Conservation (phyloP, 1,140 invertebrate genomes). For the Euschistus heros region DNA sequence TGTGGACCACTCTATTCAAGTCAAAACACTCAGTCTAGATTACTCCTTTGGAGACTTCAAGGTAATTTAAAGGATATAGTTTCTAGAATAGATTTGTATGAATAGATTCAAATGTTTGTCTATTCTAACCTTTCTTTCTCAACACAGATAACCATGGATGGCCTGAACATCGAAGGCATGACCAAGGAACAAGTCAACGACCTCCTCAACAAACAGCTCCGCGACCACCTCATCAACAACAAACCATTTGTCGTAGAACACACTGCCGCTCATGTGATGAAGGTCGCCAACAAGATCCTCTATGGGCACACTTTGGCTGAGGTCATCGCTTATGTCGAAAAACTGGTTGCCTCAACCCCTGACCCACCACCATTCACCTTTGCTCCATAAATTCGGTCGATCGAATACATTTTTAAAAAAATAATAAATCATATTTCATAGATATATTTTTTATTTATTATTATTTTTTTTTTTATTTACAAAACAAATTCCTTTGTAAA, state of each 20-base stretch:
- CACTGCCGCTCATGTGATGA: neutral
- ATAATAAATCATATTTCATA: too few species aligned
- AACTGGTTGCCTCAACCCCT: neutral
- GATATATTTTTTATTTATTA: too few species aligned
- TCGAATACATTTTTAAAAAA: too few species aligned
- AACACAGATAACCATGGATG: neutral
- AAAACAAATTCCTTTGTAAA: too few species aligned
- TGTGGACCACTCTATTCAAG: constrained; percentile 6
- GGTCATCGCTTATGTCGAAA: constrained; percentile 13
- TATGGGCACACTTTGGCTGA: constrained; percentile 6
- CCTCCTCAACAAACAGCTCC: neutral
- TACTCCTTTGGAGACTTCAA: neutral
- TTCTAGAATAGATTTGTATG: too few species aligned
- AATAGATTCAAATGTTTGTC: too few species aligned
- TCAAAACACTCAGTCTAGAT: neutral
- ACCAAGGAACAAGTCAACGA: neutral
- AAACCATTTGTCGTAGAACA: neutral
- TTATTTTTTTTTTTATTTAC: too few species aligned
- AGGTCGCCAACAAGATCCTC: constrained; percentile 14
- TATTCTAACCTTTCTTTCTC: too few species aligned
- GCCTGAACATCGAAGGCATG: constrained; percentile 18
- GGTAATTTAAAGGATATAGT: neutral
- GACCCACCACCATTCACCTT: neutral
- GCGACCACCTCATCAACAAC: neutral
- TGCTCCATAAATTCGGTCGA: too few species aligned